Conservation (phyloP, 2,797 vertebrate species). For the Gallinago solitaria region DNA sequence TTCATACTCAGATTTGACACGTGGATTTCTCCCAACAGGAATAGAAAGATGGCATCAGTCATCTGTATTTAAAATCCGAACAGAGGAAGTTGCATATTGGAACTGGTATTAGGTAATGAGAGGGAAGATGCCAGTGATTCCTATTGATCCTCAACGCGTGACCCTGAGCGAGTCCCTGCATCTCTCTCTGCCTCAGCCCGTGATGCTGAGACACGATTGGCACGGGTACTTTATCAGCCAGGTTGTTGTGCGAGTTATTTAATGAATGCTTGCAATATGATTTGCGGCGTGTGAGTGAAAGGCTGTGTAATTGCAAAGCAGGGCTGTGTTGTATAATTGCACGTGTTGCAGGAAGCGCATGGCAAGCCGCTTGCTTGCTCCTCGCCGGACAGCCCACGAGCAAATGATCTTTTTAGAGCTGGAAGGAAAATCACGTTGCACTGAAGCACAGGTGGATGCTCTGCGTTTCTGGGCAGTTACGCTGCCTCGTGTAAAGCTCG, state of each 20-base stretch:
- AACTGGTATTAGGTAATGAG: not conserved
- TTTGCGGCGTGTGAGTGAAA: not conserved
- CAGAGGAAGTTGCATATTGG: not conserved
- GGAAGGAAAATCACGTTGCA: not conserved
- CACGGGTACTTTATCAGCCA: not conserved
- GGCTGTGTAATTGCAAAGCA: not conserved
- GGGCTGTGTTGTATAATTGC: not conserved
- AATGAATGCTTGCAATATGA: not conserved
- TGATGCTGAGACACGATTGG: not conserved
- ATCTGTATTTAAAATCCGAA: not conserved
- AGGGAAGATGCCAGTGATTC: not conserved
- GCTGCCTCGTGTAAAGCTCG: not conserved
- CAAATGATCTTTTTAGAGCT: not conserved
- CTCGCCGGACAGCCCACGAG: not conserved
- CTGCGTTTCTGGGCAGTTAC: not conserved
- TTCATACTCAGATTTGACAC: not conserved
- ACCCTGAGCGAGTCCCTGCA: not conserved
- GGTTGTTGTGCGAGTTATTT: constrained; percentile 16
- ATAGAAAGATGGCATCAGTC: not conserved
- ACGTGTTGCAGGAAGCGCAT: not conserved
- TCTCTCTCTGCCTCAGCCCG: not conserved
- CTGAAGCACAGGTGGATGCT: not conserved
- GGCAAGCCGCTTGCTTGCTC: not conserved
- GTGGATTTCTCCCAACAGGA: not conserved
- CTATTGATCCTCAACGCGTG: not conserved